Base-by-base conservation (phyloP, 1,140 invertebrate genomes). In the Helicoverpa armigera region DNA sequence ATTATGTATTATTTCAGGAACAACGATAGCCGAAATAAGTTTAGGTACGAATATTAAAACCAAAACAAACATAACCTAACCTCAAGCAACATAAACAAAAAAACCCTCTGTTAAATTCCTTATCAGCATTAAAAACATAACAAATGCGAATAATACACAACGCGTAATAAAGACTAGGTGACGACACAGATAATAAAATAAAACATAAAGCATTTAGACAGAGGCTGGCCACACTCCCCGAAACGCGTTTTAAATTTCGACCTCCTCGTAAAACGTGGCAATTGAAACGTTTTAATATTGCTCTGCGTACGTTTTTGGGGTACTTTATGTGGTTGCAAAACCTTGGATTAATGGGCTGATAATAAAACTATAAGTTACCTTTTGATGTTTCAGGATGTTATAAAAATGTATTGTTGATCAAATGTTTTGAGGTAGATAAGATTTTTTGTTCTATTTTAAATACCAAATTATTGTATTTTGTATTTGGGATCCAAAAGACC, bases 161-260 rank as follows among this genome's bases (percentile, higher is more conserved):
- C 35, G 13, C 75, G 77, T 23, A 79, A 83, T 79, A 80, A 79
- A 74, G 29, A 12, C 60, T 80, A 48, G 56, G 61, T 73, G 77
- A 61, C 75, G 82, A 65, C 60, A 81, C 50, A 70, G 29, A 67
- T 53, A 76, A 80, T 82, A 84, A 84, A 84, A 80, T 79, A 79
- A 77, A 61, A 76, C 76, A 77, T 84, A 84, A 84, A 84, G 65
- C 77, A 80, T 82, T 84, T 82, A 82, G 80, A 18, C 48, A 10
- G 29, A 77, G 61, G 75, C 75, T 53, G 48, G 75, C 50, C 54
- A 70, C 50, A 53, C 67, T 70, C 67, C 50, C 67, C 67, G 50
- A 63, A 77, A 77, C 75, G 75, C 50, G 75, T 77, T 77, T 77
- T 51, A 77, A 77, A 77, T 77, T 77, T 77, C 61, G 75, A 53